These are phyloP conservation scores for Diplodus sargus DNA, from an alignment of 2,797 vertebrate genomes.

Conservation along the genomic window DNA sequence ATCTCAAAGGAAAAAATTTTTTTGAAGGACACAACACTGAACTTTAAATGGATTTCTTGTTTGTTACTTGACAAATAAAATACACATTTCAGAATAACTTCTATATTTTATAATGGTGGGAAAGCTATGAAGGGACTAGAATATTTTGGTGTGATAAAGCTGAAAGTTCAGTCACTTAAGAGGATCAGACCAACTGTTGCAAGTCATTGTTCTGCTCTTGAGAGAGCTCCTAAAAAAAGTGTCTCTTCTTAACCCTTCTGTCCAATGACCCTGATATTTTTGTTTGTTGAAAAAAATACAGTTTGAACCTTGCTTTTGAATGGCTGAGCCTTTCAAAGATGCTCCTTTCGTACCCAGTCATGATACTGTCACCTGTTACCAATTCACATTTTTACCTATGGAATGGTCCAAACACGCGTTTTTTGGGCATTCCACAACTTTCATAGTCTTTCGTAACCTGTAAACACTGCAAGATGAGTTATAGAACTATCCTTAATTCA, in stretches of 20 bases:
- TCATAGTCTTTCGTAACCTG: too few species aligned
- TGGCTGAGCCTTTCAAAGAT: too few species aligned
- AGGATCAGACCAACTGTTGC: constrained; percentile 11
- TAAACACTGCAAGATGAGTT: too few species aligned
- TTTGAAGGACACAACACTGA: background rate
- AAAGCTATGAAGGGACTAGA: constrained; percentile 11
- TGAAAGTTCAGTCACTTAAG: constrained; percentile 14
- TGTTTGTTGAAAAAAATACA: background rate
- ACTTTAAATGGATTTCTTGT: background rate
- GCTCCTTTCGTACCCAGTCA: too few species aligned
- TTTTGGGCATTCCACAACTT: too few species aligned
- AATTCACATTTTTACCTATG: too few species aligned
- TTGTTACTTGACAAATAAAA: background rate
- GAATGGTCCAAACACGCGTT: too few species aligned
- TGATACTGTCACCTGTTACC: too few species aligned
- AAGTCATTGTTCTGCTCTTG: constrained; percentile 6
- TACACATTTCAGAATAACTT: constrained; percentile 1
- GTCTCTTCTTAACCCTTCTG: background rate
- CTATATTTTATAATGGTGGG: background rate
- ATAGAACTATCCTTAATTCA: too few species aligned
- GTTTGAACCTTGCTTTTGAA: too few species aligned
- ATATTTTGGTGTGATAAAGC: constrained; percentile 18
- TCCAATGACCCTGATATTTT: background rate
- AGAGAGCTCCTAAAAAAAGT: background rate
- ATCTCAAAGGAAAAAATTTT: too few species aligned